Base-by-base conservation (phyloP, 1,140 invertebrate species). In the Sipha flava region DNA sequence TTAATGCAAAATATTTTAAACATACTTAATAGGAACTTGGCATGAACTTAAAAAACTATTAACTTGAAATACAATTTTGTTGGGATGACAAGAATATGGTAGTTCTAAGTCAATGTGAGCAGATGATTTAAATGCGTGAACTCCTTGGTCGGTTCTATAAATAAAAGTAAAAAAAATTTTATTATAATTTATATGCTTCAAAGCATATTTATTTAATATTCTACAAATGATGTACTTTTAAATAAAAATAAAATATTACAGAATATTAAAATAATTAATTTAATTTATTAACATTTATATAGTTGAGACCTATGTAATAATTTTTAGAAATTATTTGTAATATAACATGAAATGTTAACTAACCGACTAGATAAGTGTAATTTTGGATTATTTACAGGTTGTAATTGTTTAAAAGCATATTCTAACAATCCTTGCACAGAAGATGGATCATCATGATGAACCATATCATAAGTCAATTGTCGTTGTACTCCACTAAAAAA, bases 111-210 rank as follows among this genome's bases (percentile, higher is more conserved):
- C 81, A 31, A 82, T 45, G 79, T 81, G 57, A 57, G 81, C 81
- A 62, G 81, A 72, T 14, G 81, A 77, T 34, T 80, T 82, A 26
- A 82, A 72, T 6, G 81, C 79, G 64, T 82, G 81, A 52, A 82
- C 81, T 64, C 81, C 81, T 80, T 77, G 72, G 54, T 82, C 81
- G 26, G 81, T 82, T n/a, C 81, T 82, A 37, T 9, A 59, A 72
- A 64, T 70, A 64, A 59, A 81, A 68, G 14, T 59, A 47, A 70
- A 45, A 26, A 70, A 0, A 66, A 37, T 34, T 16, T 43, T 23
- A 66, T 43, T 66, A 9, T 23, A 6, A 23, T 52, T 52, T 23
- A 23, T 49, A 2, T 2, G 7, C 16, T 21, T n/a, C 18, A 21
- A 49, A 49, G n/a, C 7, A 45, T 10, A 45, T 45, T 12, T 45